Conservation (phyloP, 2,113 vertebrate genomes). For the Lophochroa leadbeateri region DNA sequence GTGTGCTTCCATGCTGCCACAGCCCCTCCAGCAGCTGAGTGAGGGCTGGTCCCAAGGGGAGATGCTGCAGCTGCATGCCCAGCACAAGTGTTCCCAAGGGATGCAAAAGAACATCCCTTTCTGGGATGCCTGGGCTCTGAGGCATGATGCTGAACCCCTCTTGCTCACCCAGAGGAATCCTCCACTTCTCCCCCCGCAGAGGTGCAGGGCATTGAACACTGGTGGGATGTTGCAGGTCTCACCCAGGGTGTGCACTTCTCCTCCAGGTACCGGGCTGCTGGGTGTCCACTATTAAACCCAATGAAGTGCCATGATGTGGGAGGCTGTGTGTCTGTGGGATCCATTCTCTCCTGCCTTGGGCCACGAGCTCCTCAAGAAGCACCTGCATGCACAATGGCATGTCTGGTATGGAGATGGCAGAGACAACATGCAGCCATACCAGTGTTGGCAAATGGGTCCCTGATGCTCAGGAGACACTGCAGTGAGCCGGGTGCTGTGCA, state of each 20-base stretch:
- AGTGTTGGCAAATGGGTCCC: background rate
- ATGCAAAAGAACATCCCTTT: background rate
- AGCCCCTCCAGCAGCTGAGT: rapidly evolving
- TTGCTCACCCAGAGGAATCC: rapidly evolving
- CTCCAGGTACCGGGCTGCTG: background rate
- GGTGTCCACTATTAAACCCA: background rate
- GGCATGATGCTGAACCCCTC: background rate
- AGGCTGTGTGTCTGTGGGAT: background rate
- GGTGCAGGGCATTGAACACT: rapidly evolving
- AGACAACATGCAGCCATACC: background rate
- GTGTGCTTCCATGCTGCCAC: background rate
- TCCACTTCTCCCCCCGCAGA: background rate
- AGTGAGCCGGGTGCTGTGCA: background rate
- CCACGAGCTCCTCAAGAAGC: rapidly evolving
- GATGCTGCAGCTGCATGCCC: background rate
- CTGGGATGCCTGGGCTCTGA: rapidly evolving
- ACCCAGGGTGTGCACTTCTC: background rate
- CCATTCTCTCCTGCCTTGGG: background rate
- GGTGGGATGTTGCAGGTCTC: background rate
- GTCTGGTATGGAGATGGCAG: rapidly evolving
- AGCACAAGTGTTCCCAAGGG: background rate
- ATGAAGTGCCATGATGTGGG: rapidly evolving
- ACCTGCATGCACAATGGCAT: rapidly evolving
- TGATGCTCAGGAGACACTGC: background rate
- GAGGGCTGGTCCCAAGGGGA: rapidly evolving